Evolutionary conservation across 2,888 invertebrate genomes (phyloP), one percentile per base, ranked within the genome.

Genomic region (Trissolcus brochymenae): DNA sequence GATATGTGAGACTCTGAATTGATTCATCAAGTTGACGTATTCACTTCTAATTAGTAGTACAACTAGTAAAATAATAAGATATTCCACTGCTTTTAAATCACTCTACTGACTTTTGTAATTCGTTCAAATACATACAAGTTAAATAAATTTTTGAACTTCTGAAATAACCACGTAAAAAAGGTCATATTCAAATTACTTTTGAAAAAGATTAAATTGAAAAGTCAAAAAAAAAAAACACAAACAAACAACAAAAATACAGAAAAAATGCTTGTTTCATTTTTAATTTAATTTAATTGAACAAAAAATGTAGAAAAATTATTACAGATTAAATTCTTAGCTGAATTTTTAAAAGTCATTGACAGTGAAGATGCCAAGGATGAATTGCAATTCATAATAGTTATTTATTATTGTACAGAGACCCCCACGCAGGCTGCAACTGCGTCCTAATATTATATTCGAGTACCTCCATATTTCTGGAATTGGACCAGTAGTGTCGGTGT

Each of bases 381-480:
- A 60, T 71, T 76, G 51, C 54, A 75, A 65, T 73, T 56, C 56
- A 68, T 55, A 74, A 73, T 67, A 64, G 67, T 67, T 54, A 55
- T 53, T 59, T 71, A 73, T 78, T 78, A 72, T 55, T 71, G 76
- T 81, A 76, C 78, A 76, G 79, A 82, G 64, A 57, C 60, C 61
- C 68, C 78, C 79, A 75, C 78, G 51, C 71, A 71, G 50, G 74
- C 79, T 70, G 70, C 82, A 79, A 81, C 83, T 80, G 78, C 82
- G 82, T 86, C 88, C 88, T 87, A 88, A 88, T 81, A 81, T 88
- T 88, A 88, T 82, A 85, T 82, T 83, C 81, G 81, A 84, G 83
- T 86, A 85, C 86, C 87, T 86, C 86, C 87, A 87, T 88, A 88
- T 89, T 89, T 89, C 89, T 88, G 89, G 89, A 89, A 89, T 87